phyloP scores from a whole-genome alignment of 2,888 invertebrate genomes.

The Oligia latruncula region DNA sequence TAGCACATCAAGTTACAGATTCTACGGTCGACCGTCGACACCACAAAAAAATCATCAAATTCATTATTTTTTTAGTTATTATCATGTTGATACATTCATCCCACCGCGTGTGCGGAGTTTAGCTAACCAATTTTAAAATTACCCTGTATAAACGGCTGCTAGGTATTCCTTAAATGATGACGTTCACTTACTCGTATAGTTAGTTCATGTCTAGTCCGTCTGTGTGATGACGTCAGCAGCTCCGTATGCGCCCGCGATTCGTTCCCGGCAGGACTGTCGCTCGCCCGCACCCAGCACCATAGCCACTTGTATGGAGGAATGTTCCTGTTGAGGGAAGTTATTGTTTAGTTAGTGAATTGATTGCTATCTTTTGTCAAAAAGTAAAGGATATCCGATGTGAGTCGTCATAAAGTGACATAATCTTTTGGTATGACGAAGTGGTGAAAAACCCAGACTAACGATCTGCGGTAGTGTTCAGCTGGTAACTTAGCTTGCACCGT shows the following conservation, averaged over 20 bases:
- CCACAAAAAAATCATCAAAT: no score
- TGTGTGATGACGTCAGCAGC: constrained; percentile 88
- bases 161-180: neutral
- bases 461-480: neutral
- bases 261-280: constrained; percentile 80
- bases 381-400: neutral
- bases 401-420: neutral
- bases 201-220: constrained; percentile 83
- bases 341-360: neutral
- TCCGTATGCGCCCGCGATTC: constrained; percentile 89
- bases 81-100: no score
- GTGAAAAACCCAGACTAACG: neutral
- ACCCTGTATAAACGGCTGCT: neutral
- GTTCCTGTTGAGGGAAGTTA: constrained; percentile 81
- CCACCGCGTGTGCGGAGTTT: no score
- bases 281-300: constrained; percentile 88
- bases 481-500: neutral
- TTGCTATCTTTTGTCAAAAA: neutral
- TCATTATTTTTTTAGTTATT: no score
- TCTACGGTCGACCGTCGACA: no score
- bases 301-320: constrained; percentile 93
- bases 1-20: no score
- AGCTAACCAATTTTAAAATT: neutral
- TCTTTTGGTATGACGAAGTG: neutral
- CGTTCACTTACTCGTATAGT: constrained; percentile 79